A percentile compares a stretch with the other conserved stretches of the same genome.
phyloP scores from a whole-genome alignment of 2,797 vertebrate genomes.

The Botia kubotai region DNA sequence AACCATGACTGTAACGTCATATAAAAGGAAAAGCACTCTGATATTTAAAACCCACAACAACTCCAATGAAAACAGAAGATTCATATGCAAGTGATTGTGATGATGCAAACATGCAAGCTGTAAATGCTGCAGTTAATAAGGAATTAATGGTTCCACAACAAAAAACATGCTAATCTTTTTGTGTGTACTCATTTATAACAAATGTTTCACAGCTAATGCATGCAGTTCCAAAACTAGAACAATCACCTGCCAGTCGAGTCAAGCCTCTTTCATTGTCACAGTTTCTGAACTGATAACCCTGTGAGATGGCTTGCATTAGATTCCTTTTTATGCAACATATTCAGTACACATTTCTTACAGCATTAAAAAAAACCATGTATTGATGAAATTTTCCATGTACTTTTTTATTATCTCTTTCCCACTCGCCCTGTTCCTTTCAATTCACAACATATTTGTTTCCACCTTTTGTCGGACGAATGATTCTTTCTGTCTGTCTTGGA shows the following conservation, averaged over 20 bases:
- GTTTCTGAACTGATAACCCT: not conserved
- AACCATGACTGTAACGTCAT: not conserved
- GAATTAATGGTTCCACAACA: no score
- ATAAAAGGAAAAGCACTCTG: no score
- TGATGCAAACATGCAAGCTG: no score
- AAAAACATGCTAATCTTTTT: no score
- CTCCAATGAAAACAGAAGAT: not conserved
- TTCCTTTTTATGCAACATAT: no score
- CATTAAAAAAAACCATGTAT: no score
- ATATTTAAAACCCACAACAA: no score
- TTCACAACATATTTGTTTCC: constrained; percentile 20
- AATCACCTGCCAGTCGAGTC: not conserved
- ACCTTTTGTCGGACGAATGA: constrained; percentile 1
- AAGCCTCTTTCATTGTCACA: not conserved
- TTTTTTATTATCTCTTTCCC: constrained; percentile 28
- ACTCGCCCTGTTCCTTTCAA: not conserved
- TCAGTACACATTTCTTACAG: not conserved
- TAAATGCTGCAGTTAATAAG: no score
- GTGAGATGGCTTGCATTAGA: no score
- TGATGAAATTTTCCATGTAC: not conserved
- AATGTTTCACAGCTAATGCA: not conserved
- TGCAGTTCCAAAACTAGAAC: not conserved
- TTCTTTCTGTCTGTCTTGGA: constrained; percentile 15
- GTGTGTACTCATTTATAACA: no score
- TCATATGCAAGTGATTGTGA: no score